Evolutionary conservation across 2,888 invertebrate species (phyloP).

Genomic region (Plagiodera versicolora): DNA sequence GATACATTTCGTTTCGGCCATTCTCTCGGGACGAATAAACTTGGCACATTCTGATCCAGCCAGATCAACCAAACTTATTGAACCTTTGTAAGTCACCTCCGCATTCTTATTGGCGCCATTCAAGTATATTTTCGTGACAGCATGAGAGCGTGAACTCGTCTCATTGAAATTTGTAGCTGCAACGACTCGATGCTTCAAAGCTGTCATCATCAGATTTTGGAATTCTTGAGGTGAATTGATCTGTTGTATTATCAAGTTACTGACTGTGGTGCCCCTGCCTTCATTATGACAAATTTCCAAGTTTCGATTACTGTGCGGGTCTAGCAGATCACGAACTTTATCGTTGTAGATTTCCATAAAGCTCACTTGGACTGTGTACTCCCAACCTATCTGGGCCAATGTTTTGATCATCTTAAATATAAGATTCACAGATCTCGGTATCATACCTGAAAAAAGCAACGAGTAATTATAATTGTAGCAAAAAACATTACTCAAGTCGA

Average conservation of each 20-base stretch:
- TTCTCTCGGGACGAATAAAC: constrained; percentile 54
- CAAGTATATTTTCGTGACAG: constrained; percentile 64
- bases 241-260: constrained; percentile 62
- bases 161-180: constrained; percentile 65
- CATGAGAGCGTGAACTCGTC: constrained; percentile 57
- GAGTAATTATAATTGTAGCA: too few species aligned
- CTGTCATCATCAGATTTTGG: constrained; percentile 68
- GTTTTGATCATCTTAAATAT: constrained; percentile 73
- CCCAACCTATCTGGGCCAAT: constrained; percentile 76
- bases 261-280: constrained; percentile 60
- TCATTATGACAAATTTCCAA: constrained; percentile 62
- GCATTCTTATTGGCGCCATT: constrained; percentile 66
- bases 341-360: constrained; percentile 76
- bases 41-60: constrained; percentile 85
- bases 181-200: constrained; percentile 72
- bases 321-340: constrained; percentile 57
- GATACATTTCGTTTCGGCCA: constrained; percentile 83
- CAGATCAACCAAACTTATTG: constrained; percentile 81
- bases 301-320: constrained; percentile 51
- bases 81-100: constrained; percentile 66
- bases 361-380: constrained; percentile 64
- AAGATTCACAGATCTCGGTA: constrained; percentile 79
- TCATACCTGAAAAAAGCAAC: constrained; percentile 60
- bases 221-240: constrained; percentile 68
- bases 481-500: too few species aligned